A percentile compares a stretch with the other conserved stretches of the same genome.
Evolutionary conservation across 2,797 vertebrate species (phyloP).

Genomic region (Echeneis naucrates): DNA sequence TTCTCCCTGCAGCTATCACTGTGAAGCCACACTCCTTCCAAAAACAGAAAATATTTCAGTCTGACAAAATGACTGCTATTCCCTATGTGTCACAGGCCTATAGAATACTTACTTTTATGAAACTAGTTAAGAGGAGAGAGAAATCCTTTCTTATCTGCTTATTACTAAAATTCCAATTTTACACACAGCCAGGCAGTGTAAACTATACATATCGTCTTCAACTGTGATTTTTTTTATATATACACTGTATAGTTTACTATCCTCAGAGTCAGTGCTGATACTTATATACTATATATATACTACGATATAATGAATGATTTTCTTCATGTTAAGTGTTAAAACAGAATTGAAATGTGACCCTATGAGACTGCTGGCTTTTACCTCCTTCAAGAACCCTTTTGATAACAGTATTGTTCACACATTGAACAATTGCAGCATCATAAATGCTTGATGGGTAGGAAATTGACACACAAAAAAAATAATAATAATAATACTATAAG

Average conservation of each 20-base stretch:
- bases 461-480: no score
- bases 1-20: constrained; percentile 66
- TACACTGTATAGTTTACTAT: neutral
- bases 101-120: constrained; percentile 1
- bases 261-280: neutral
- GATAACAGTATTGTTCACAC: constrained; percentile 63
- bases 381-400: constrained; percentile 58
- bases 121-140: constrained; percentile 6
- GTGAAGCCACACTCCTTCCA: constrained; percentile 44
- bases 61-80: neutral
- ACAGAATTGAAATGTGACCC: constrained; percentile 35
- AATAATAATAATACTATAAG: no score
- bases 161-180: neutral
- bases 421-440: constrained; percentile 65
- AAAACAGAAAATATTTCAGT: constrained; percentile 33
- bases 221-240: neutral
- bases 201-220: neutral
- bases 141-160: neutral
- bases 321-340: constrained; percentile 12
- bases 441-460: constrained; percentile 70
- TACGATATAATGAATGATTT: neutral
- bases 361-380: constrained; percentile 45
- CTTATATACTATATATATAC: no score
- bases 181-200: neutral
- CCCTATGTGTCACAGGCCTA: constrained; percentile 13